These are phyloP conservation scores for Invenusta paracnida DNA, from an alignment of 2,888 invertebrate genomes.

Conservation along the genomic window DNA sequence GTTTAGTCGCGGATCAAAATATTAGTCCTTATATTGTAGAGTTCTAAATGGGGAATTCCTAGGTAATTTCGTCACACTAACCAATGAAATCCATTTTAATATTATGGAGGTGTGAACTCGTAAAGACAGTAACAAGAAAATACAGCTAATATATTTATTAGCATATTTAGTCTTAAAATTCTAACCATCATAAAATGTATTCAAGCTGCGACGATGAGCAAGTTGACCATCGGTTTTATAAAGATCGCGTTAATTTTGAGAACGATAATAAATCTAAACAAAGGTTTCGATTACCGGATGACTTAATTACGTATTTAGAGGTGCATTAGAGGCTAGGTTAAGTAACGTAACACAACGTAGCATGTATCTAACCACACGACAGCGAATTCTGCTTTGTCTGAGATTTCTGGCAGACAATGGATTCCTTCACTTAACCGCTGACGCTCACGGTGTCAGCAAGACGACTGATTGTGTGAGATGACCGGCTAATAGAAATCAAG, in stretches of 20 bases:
- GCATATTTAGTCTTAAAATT: not conserved
- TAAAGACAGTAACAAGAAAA: not conserved
- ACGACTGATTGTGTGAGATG: no score
- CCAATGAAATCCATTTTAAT: not conserved
- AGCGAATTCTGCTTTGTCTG: not conserved
- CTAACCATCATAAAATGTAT: not conserved
- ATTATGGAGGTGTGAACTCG: not conserved
- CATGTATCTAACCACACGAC: not conserved
- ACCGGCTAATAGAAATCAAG: no score
- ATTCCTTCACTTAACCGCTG: not conserved
- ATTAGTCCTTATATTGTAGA: not conserved
- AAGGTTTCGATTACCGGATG: not conserved
- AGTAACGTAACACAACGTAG: not conserved
- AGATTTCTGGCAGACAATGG: not conserved
- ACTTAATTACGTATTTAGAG: not conserved
- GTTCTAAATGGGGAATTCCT: not conserved
- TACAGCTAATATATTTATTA: not conserved
- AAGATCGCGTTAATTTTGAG: not conserved
- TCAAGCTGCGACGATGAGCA: not conserved
- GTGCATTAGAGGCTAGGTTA: not conserved
- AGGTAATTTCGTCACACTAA: not conserved
- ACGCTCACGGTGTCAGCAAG: no score
- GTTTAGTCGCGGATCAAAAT: not conserved
- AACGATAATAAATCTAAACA: not conserved
- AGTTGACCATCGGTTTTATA: not conserved